phyloP scores from a whole-genome alignment of 1,140 invertebrate species.

The Onthophagus taurus region DNA sequence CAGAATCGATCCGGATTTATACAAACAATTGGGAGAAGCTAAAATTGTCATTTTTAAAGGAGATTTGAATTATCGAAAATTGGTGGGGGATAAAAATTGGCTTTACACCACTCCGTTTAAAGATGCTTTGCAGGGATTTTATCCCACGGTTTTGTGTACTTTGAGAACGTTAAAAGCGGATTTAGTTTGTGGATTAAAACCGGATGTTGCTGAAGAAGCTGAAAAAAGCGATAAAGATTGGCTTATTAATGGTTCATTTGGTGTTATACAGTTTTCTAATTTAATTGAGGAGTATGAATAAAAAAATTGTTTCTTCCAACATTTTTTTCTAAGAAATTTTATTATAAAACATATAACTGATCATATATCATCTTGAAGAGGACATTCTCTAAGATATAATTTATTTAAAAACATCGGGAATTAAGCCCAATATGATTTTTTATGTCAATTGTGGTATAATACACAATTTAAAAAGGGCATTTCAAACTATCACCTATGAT shows the following conservation, averaged over 20 bases:
- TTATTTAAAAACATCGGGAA: too few relatives aligned
- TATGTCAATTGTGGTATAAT: too few relatives aligned
- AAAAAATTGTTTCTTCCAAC: too few relatives aligned
- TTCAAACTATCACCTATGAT: too few relatives aligned
- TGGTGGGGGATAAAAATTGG: constrained; percentile 85
- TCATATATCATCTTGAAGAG: too few relatives aligned
- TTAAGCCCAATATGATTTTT: too few relatives aligned
- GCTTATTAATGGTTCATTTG: constrained; percentile 85
- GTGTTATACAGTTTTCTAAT: constrained; percentile 38
- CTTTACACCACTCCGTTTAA: constrained; percentile 58
- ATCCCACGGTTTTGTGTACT: constrained; percentile 68
- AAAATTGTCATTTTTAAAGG: constrained; percentile 87
- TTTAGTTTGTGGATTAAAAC: constrained; percentile 67
- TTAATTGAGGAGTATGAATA: constrained; percentile 16
- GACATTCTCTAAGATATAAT: too few relatives aligned
- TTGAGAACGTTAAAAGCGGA: constrained; percentile 91
- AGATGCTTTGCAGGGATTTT: constrained; percentile 66
- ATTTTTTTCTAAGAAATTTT: too few relatives aligned
- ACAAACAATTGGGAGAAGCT: constrained; percentile 58
- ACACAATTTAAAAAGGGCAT: too few relatives aligned
- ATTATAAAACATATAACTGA: too few relatives aligned
- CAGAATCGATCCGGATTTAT: constrained; percentile 54
- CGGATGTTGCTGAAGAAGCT: constrained; percentile 51
- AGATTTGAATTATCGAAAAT: constrained; percentile 91
- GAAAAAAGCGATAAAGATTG: constrained; percentile 60